Evolutionary conservation across 2,113 vertebrate species (phyloP), one percentile per base, ranked within the genome.

Genomic region (Pelusios castaneus): DNA sequence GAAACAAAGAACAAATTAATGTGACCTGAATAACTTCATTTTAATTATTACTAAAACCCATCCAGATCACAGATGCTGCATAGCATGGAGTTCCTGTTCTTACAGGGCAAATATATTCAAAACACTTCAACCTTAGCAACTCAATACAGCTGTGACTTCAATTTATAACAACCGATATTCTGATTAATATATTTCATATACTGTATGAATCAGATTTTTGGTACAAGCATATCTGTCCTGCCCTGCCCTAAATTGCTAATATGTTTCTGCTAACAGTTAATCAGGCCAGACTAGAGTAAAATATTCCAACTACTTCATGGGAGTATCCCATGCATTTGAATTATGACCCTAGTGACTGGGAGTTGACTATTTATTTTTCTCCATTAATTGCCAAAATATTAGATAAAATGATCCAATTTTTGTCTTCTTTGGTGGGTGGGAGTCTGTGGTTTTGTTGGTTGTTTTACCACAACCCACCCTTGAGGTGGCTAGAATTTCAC

Each of bases 161-260:
- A 85, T 95, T 96, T 97, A 94, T 67, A 91, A 93, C 75, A 92
- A 96, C 89, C 85, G 82, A 91, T 96, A 90, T 79, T 87, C 81
- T 92, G 55, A 91, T 90, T 95, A 95, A 70, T 45, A 84, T 55
- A 67, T 92, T 95, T 80, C 87, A 97, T 96, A 95, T 87, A 83
- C n/a, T 85, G 49, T 77, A 97, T 95, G 95, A 97, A 97, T 97
- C 88, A 97, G 73, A 91, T 90, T 95, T 92, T 94, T 93, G 79
- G 55, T 96, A 91, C 34, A 95, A 85, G 73, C 80, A 92, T 84
- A 51, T 84, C 45, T 93, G 95, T 81, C 76, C 92, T 93, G 55
- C 83, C 83, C 88, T 92, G 88, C 85, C 95, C 94, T 94, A 88
- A 96, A 93, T n/a, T 97, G 93, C 81, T 95, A 92, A 90, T 91